These are phyloP conservation scores for Conistra vaccinii DNA, from an alignment of 2,888 invertebrate genomes.

Conservation along the genomic window DNA sequence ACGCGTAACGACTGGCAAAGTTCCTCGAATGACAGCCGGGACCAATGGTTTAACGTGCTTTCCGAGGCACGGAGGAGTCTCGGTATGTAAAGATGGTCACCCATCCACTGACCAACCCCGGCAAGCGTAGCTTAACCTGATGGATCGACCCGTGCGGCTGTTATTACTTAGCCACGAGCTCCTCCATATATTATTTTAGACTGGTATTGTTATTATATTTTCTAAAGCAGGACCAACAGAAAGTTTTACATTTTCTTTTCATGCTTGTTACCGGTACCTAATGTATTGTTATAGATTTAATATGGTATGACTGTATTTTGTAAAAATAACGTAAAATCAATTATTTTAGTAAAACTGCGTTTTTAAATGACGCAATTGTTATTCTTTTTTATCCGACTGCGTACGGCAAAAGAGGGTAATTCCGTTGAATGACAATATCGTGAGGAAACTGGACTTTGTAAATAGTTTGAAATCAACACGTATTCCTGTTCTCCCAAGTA, in stretches of 20 bases:
- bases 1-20: no score
- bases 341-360: slow-evolving; percentile 20
- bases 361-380: neutral
- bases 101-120: no score
- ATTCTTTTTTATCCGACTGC: neutral
- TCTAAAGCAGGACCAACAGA: neutral
- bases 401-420: neutral
- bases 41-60: no score
- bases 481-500: neutral
- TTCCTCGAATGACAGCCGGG: no score
- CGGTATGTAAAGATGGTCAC: no score
- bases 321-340: slow-evolving; percentile 40
- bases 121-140: no score
- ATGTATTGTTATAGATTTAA: slow-evolving; percentile 3
- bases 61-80: no score
- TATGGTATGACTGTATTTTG: slow-evolving; percentile 7
- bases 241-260: neutral
- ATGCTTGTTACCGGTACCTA: no score
- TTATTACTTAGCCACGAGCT: no score
- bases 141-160: no score
- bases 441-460: neutral
- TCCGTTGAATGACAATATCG: neutral
- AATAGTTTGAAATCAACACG: neutral
- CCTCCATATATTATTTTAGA: no score
- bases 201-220: neutral